Evolutionary conservation across 1,140 invertebrate genomes (phyloP).

Genomic region (Andricus grossulariae): DNA sequence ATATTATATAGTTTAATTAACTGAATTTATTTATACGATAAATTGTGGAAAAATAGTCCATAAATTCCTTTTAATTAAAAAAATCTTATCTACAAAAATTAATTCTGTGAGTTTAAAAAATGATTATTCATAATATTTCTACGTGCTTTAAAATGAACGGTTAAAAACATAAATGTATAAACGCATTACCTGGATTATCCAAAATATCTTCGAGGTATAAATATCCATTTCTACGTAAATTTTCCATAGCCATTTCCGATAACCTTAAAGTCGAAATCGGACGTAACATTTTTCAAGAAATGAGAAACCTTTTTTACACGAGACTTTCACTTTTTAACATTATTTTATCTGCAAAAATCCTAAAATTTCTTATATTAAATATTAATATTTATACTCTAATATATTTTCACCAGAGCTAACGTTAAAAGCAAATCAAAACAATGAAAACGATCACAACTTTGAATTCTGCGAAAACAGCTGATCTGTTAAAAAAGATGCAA

Average conservation of each 20-base stretch:
- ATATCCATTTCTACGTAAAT: conserved; percentile 51
- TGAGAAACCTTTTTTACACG: not conserved
- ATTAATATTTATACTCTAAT: too few species aligned
- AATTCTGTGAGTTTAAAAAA: too few species aligned
- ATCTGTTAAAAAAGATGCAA: not conserved
- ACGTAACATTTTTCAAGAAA: conserved; percentile 49
- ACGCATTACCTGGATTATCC: conserved; percentile 44
- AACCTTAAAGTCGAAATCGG: conserved; percentile 51
- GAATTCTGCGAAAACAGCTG: not conserved
- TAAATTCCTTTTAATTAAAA: too few species aligned
- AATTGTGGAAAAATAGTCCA: too few species aligned
- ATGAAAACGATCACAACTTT: not conserved
- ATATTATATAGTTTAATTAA: too few species aligned
- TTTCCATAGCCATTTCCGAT: conserved; percentile 31
- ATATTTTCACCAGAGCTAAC: not conserved
- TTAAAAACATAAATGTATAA: not conserved
- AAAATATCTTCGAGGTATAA: conserved; percentile 54
- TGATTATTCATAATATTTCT: not conserved
- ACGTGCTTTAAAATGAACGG: conserved; percentile 9
- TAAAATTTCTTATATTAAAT: too few species aligned
- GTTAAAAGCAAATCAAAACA: not conserved
- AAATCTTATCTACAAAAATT: too few species aligned
- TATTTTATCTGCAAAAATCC: too few species aligned
- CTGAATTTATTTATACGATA: too few species aligned
- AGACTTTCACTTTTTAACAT: not conserved